Conservation (phyloP, 2,113 vertebrate species). For the Lagopus muta region DNA sequence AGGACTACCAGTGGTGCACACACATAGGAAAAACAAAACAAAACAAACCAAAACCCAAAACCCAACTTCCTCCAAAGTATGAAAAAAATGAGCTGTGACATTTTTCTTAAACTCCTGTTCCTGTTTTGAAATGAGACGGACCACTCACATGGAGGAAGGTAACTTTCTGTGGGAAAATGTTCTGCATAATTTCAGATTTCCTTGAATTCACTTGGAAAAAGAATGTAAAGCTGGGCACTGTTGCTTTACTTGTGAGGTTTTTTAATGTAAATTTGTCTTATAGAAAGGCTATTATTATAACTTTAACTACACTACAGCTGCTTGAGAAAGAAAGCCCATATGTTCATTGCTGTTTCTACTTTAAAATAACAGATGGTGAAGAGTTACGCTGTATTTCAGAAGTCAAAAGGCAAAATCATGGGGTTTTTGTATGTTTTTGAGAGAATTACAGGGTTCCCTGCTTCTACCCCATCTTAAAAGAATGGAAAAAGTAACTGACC, state of each 20-base stretch:
- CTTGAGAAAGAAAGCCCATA: constrained; percentile 83
- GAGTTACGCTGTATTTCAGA: constrained; percentile 80
- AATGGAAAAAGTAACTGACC: constrained; percentile 10
- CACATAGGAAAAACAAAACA: background rate
- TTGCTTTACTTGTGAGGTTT: constrained; percentile 77
- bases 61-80: background rate
- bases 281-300: constrained; percentile 84
- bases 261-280: constrained; percentile 84
- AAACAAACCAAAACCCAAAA: background rate
- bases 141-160: background rate
- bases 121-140: background rate
- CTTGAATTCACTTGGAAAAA: constrained; percentile 62
- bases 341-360: constrained; percentile 81
- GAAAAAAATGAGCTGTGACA: background rate
- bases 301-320: constrained; percentile 87
- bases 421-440: constrained; percentile 59
- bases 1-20: background rate
- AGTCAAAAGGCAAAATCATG: constrained; percentile 72
- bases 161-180: background rate
- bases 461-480: constrained; percentile 52
- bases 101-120: background rate
- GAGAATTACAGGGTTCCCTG: constrained; percentile 50
- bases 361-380: constrained; percentile 84
- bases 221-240: constrained; percentile 49
- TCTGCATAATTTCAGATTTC: constrained; percentile 57